Evolutionary conservation across 2,797 vertebrate species (phyloP), one percentile per base, ranked within the genome.

Genomic region (Adrianichthys oophorus): DNA sequence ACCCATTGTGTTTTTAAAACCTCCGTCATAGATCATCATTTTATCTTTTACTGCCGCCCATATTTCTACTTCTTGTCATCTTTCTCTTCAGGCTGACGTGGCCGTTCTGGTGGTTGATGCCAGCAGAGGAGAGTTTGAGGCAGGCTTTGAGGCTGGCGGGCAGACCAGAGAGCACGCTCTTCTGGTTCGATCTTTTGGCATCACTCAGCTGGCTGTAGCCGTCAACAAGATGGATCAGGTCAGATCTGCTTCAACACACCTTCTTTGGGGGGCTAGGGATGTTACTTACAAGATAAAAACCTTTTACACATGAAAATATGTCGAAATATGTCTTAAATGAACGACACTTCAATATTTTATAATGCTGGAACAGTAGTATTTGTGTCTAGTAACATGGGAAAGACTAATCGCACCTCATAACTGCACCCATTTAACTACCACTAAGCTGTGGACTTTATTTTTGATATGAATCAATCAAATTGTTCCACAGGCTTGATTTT

Each of bases 201-300:
- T 99, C 75, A 99, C 96, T 3, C 98, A 99, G 78, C 91, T 99
- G 56, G 96, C 95, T 24, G 96, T 99, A 65, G 96, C 96, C 5
- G 92, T 99, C 87, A 99, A 99, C 90, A 99, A 99, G 88, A 99
- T 99, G 98, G 98, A 99, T 87, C 97, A 98, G 95, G 98, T 98
- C 45, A 76, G 70, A 56, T 0, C 32, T 21, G 15, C 53, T 12
- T 1, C 24, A 7, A 48, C 13, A 18, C 37, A 41, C 7, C 2
- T 21, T 21, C n/a, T 21, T 21, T 21, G 3, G 19, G 19, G 19
- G 19, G 19, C 19, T 21, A 21, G 19, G 19, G 19, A 21, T 21
- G 19, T 26, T 7, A 7, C 5, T 26, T 26, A 6, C 26, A 26
- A 26, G 26, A 26, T 26, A 7, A 26, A 26, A 26, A 7, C 26